phyloP scores from a whole-genome alignment of 1,140 invertebrate genomes.

The Hyphantria cunea region DNA sequence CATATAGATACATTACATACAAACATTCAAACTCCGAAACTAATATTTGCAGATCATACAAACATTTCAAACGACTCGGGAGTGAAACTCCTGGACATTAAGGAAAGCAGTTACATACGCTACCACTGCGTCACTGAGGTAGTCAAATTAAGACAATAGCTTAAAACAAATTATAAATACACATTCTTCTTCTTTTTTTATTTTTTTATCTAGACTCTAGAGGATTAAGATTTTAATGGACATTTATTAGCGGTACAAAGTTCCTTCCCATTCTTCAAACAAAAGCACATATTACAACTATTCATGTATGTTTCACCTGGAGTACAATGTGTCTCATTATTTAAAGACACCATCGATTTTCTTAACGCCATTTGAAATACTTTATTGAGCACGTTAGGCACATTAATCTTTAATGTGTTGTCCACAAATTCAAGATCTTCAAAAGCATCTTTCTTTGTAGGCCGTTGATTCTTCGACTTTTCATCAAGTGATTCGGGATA shows the following conservation, averaged over 20 bases:
- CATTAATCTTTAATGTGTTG: conserved; percentile 20
- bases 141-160: too few relatives aligned
- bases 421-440: neutral
- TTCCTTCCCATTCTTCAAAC: conserved; percentile 58
- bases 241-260: conserved; percentile 56
- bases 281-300: conserved; percentile 58
- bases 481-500: neutral
- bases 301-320: conserved; percentile 36
- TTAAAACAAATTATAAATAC: too few relatives aligned
- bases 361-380: conserved; percentile 45
- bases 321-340: conserved; percentile 36
- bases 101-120: too few relatives aligned
- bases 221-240: conserved; percentile 25
- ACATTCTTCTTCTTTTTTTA: too few relatives aligned
- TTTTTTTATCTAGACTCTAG: too few relatives aligned
- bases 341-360: conserved; percentile 48
- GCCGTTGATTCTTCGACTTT: neutral
- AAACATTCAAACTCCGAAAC: too few relatives aligned
- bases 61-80: too few relatives aligned
- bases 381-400: conserved; percentile 42
- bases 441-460: neutral
- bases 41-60: too few relatives aligned
- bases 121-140: too few relatives aligned
- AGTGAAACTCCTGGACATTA: too few relatives aligned
- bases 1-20: too few relatives aligned